These are phyloP conservation scores for Enteromius treurensis DNA, from an alignment of 2,797 vertebrate genomes.

Conservation along the genomic window DNA sequence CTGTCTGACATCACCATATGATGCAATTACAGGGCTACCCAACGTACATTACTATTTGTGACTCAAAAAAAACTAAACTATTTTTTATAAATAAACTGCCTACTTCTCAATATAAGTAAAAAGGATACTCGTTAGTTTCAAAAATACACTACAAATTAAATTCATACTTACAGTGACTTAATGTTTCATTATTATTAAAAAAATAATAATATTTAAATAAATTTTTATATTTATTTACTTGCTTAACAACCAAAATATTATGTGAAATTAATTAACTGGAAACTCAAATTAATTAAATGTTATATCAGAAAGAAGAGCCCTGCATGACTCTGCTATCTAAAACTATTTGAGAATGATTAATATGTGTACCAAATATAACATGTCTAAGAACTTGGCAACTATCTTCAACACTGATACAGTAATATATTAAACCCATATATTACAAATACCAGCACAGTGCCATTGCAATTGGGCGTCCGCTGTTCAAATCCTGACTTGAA, in stretches of 20 bases:
- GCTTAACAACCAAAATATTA: not conserved
- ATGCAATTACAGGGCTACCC: not conserved
- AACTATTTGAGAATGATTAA: not conserved
- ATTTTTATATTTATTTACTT: not conserved
- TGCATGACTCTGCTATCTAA: not conserved
- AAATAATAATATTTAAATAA: not conserved
- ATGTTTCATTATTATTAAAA: not conserved
- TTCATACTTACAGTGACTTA: not conserved
- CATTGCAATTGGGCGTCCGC: no score
- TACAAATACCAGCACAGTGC: not conserved
- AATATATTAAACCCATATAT: not conserved
- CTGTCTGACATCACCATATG: conserved; percentile 10
- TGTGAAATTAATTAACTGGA: not conserved
- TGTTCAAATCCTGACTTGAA: no score
- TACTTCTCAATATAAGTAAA: not conserved
- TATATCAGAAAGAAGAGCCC: not conserved
- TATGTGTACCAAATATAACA: not conserved
- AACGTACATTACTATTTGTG: not conserved
- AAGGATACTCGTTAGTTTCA: not conserved
- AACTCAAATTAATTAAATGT: not conserved
- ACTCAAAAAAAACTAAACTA: not conserved
- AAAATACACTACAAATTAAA: not conserved
- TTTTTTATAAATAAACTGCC: no score
- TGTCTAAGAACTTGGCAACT: not conserved
- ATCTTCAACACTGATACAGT: not conserved